Base-by-base conservation (phyloP, 2,797 vertebrate species). In the Carcharodon carcharias region DNA sequence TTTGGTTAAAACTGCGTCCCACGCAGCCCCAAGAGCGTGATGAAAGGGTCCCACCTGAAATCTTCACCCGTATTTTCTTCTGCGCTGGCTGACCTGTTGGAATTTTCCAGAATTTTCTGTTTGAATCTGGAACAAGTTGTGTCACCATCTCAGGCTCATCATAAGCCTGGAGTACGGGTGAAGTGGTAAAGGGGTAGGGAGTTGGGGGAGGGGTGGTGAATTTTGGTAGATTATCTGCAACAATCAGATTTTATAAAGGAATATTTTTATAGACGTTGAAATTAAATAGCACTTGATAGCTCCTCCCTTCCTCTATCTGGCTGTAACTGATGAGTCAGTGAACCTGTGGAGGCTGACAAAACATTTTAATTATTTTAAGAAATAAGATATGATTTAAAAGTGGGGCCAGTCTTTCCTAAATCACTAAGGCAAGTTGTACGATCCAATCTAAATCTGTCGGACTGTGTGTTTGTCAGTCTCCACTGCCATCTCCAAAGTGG, bases 261-360 rank as follows among this genome's bases (percentile, higher is more conserved):
- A 91, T n/a, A 35, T 61, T 35, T 91, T 61, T 18, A n/a, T 35
- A 61, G 88, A 18, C 3, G 7, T 58, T 91, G 35, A 35, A n/a
- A 91, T n/a, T 91, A 61, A 63, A n/a, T 8, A 91, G 56, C 12
- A 61, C 1, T n/a, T 63, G 82, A 50, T 56, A 61, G 16, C 31
- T 91, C 88, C 88, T 91, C 56, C 58, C 14, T 26, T 31, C 88
- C 88, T 61, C 12, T n/a, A 61, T n/a, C 88, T 18, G 31, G 31
- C 14, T n/a, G 31, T 16, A 21, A n/a, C 12, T 63, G 88, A 63
- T 61, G 88, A 91, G 56, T 91, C 88, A 63, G 12, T 91, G 88
- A 63, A n/a, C n/a, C 88, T 91, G 88, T 91, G 88, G 88, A 61
- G 56, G 18, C 88, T 61, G 88, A 35, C 88, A 91, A 56, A 91